A percentile compares a stretch with the other conserved stretches of the same genome.
These are phyloP conservation scores for Galeopsomyia nigrocyanea DNA, from an alignment of 2,888 invertebrate genomes.

Conservation along the genomic window DNA sequence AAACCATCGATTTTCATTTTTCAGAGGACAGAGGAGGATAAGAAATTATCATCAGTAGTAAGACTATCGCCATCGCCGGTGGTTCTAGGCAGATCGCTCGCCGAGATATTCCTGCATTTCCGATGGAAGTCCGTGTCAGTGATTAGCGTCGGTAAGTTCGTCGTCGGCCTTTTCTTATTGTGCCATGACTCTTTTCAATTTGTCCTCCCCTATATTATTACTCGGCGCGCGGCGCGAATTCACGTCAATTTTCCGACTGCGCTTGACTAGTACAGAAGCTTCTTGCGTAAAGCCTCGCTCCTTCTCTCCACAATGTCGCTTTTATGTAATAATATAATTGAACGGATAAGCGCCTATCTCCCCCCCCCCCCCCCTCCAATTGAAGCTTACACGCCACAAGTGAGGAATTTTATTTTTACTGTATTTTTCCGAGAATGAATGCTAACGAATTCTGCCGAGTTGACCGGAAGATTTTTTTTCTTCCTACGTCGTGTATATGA, in stretches of 20 bases:
- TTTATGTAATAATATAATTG: too few species aligned
- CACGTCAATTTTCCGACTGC: background rate
- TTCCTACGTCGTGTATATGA: too few species aligned
- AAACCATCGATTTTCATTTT: slow-evolving; percentile 4
- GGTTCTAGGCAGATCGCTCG: slow-evolving; percentile 69
- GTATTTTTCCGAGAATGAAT: too few species aligned
- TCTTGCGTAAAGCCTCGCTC: background rate
- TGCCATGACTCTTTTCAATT: background rate
- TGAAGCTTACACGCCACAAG: too few species aligned
- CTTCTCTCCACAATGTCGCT: background rate
- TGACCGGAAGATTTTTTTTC: too few species aligned
- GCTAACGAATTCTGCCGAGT: too few species aligned
- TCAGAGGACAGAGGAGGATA: slow-evolving; percentile 56
- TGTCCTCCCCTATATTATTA: background rate
- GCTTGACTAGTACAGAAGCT: background rate
- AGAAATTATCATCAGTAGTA: slow-evolving; percentile 56
- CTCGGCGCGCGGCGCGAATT: background rate
- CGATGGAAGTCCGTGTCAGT: slow-evolving; percentile 73
- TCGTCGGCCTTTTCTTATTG: too few species aligned
- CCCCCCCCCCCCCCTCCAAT: too few species aligned
- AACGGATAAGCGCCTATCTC: too few species aligned
- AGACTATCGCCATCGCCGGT: slow-evolving; percentile 69
- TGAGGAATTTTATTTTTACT: too few species aligned
- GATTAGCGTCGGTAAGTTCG: slow-evolving; percentile 71
- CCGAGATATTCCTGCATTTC: slow-evolving; percentile 70